Evolutionary conservation across 1,140 invertebrate genomes (phyloP).

Genomic region (Drosophila bocki): DNA sequence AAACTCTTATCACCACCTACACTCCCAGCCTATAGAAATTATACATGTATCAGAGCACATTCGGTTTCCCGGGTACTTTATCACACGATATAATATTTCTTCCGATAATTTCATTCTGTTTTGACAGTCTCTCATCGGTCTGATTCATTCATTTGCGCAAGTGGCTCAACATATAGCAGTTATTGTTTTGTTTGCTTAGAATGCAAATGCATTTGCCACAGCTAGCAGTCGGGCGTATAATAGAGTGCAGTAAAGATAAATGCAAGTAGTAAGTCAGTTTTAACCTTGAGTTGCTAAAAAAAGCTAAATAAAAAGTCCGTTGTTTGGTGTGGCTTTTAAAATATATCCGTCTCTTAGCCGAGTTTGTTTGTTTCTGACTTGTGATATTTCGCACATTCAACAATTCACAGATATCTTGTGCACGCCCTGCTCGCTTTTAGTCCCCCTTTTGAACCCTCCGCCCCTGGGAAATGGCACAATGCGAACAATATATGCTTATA

Average conservation of each 20-base stretch:
- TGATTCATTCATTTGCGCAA: conserved; percentile 38
- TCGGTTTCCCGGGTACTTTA: conserved; percentile 5
- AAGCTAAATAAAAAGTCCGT: conserved; percentile 31
- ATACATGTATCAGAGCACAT: not conserved
- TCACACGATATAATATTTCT: conserved; percentile 4
- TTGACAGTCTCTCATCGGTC: not conserved
- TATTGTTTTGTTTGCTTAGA: conserved; percentile 25
- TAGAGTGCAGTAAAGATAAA: conserved; percentile 34
- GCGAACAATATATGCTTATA: conserved; percentile 52
- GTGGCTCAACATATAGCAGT: conserved; percentile 14
- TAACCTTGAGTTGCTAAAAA: conserved; percentile 54
- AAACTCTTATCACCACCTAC: conserved; percentile 23
- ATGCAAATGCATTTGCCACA: conserved; percentile 29
- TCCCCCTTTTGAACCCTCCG: not conserved
- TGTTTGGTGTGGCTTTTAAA: conserved; percentile 25
- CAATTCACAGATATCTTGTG: conserved; percentile 4
- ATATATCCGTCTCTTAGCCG: conserved; percentile 26
- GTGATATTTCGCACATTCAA: conserved; percentile 76
- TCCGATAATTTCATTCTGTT: conserved; percentile 24
- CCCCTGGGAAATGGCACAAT: conserved; percentile 68
- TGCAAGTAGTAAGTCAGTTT: conserved; percentile 14
- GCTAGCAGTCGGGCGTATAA: not conserved
- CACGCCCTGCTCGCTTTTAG: not conserved
- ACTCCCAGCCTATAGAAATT: not conserved
- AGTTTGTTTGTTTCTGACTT: conserved; percentile 37